Conservation (phyloP, 2,797 vertebrate species). For the Karalla daura region DNA sequence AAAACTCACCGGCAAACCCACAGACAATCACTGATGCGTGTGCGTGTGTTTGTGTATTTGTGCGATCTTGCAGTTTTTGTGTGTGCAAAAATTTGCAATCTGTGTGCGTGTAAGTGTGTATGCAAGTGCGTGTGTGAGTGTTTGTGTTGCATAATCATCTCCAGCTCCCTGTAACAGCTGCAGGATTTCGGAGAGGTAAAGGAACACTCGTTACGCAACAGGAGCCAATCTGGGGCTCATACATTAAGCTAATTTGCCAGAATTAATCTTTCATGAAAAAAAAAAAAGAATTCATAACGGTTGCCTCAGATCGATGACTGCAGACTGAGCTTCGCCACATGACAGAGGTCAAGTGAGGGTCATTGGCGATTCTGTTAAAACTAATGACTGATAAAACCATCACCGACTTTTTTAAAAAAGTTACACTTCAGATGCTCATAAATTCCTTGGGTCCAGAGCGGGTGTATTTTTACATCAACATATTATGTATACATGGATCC, state of each 20-base stretch:
- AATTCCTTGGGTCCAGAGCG: not conserved
- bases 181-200: slow-evolving; percentile 52
- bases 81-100: not conserved
- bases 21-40: slow-evolving; percentile 10
- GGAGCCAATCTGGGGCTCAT: slow-evolving; percentile 48
- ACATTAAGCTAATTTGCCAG: slow-evolving; percentile 42
- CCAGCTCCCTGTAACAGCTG: slow-evolving; percentile 51
- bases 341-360: slow-evolving; percentile 27
- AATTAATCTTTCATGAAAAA: slow-evolving; percentile 55
- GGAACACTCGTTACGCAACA: slow-evolving; percentile 57
- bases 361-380: not conserved
- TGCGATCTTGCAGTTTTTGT: slow-evolving; percentile 1
- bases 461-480: too few species aligned
- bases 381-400: not conserved
- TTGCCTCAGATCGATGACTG: not conserved
- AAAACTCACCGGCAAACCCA: slow-evolving; percentile 15
- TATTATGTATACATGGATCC: too few species aligned
- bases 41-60: not conserved
- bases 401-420: not conserved
- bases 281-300: slow-evolving; percentile 18
- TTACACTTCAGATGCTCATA: not conserved
- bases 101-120: slow-evolving; percentile 11
- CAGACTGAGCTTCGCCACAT: not conserved
- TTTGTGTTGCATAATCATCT: slow-evolving; percentile 62
- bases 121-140: slow-evolving; percentile 3